These are phyloP conservation scores for Hylia prasina DNA, from an alignment of 2,113 vertebrate species.

Conservation along the genomic window DNA sequence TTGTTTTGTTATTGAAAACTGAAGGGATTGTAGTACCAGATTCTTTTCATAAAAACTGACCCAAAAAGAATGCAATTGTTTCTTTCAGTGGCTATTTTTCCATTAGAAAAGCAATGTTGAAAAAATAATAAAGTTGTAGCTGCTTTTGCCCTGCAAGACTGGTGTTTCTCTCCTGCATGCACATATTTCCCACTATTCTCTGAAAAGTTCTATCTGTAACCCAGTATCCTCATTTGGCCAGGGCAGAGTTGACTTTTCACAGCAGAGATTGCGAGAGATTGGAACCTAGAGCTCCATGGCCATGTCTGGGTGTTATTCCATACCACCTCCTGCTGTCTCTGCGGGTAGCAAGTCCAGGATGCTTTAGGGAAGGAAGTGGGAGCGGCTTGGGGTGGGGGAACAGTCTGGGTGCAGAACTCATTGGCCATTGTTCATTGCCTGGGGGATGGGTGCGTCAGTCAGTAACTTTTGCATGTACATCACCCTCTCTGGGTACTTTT, in stretches of 20 bases:
- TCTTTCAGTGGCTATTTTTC: neutral
- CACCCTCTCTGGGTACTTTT: neutral
- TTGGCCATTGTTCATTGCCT: neutral
- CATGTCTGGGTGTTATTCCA: neutral
- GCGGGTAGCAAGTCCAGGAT: neutral
- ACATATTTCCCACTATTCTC: neutral
- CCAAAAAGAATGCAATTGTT: neutral
- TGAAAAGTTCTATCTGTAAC: neutral
- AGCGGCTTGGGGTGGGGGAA: neutral
- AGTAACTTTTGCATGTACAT: neutral
- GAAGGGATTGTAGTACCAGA: neutral
- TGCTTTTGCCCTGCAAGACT: neutral
- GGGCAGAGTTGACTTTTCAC: neutral
- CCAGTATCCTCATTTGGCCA: neutral
- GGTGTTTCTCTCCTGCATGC: neutral
- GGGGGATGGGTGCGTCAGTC: rapidly evolving
- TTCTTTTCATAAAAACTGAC: neutral
- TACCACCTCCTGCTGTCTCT: too few species aligned
- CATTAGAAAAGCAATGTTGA: neutral
- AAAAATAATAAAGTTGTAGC: neutral
- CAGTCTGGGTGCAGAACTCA: neutral
- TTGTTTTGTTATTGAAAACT: neutral
- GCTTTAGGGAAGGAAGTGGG: neutral
- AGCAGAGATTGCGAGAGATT: neutral
- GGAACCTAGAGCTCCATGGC: neutral